Evolutionary conservation across 2,888 invertebrate genomes (phyloP), one percentile per base, ranked within the genome.

Genomic region (Phyto melanocephala): DNA sequence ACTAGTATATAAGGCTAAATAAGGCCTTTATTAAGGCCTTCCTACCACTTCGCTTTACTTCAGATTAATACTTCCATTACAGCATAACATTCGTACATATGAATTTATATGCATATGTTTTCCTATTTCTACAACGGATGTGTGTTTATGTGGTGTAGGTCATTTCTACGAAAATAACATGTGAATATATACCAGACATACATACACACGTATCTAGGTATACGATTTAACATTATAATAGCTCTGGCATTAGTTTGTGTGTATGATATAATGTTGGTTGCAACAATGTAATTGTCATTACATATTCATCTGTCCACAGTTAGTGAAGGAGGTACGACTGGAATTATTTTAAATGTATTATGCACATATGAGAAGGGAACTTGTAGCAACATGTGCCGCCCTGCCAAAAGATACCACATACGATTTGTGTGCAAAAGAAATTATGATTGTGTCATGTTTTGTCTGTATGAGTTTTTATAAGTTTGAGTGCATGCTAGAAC

Each of bases 221-320:
- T n/a, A n/a, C n/a, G n/a, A n/a, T n/a, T n/a, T n/a, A n/a, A n/a
- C n/a, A n/a, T n/a, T n/a, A n/a, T n/a, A n/a, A n/a, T n/a, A n/a
- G n/a, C n/a, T n/a, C n/a, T n/a, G n/a, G n/a, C n/a, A n/a, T n/a
- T n/a, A n/a, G n/a, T n/a, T n/a, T n/a, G n/a, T n/a, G n/a, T n/a
- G n/a, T n/a, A n/a, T n/a, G 50, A 60, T 58, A 60, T 47, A 58
- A 56, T 58, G 47, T 52, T n/a, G n/a, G n/a, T n/a, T 52, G 24
- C 45, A 56, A 71, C 45, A n/a, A 60, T 71, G 35, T 60, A 71
- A 71, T 60, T 71, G 71, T 70, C 56, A 45, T 56, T 45, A 40
- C 56, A 28, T 37, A 22, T 15, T 52, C 52, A 45, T 17, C 33
- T n/a, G 17, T 56, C 0, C 24, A 35, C 15, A 45, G 13, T 20